These are phyloP conservation scores for Hydrozoanthus gracilis DNA, from an alignment of 92 coral and sea anemone species.

Conservation along the genomic window DNA sequence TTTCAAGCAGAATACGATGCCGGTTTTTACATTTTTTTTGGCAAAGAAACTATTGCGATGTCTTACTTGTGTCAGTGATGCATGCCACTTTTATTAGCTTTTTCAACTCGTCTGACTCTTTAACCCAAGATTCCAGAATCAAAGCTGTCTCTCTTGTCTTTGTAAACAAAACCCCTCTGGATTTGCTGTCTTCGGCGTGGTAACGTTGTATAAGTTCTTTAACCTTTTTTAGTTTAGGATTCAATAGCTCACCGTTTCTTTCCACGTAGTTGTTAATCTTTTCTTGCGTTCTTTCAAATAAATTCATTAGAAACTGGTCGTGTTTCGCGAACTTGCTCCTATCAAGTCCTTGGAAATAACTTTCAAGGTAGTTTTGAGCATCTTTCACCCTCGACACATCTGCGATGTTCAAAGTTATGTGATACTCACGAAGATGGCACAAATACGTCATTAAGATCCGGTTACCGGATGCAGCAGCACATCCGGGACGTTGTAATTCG, in stretches of 20 bases:
- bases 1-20: too few species aligned
- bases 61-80: slow-evolving; percentile 84
- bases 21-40: too few species aligned
- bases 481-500: not conserved
- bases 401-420: slow-evolving; percentile 81
- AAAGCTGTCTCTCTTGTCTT: slow-evolving; percentile 79
- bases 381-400: slow-evolving; percentile 77
- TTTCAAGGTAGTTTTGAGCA: slow-evolving; percentile 63
- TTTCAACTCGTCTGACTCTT: slow-evolving; percentile 63
- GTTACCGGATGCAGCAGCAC: slow-evolving; percentile 48
- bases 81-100: slow-evolving; percentile 58
- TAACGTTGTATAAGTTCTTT: slow-evolving; percentile 52
- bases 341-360: slow-evolving; percentile 65
- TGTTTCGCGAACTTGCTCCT: slow-evolving; percentile 47
- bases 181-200: slow-evolving; percentile 14
- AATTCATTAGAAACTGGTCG: slow-evolving; percentile 54
- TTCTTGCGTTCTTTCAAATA: slow-evolving; percentile 48
- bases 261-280: slow-evolving; percentile 33
- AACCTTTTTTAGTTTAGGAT: slow-evolving; percentile 70
- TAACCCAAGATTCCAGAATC: slow-evolving; percentile 81
- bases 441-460: slow-evolving; percentile 82
- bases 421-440: slow-evolving; percentile 79
- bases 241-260: slow-evolving; percentile 68
- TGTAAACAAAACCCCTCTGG: slow-evolving; percentile 88
- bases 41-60: too few species aligned